phyloP scores from a whole-genome alignment of 2,113 vertebrate genomes.

The Melanotaenia duboulayi region DNA sequence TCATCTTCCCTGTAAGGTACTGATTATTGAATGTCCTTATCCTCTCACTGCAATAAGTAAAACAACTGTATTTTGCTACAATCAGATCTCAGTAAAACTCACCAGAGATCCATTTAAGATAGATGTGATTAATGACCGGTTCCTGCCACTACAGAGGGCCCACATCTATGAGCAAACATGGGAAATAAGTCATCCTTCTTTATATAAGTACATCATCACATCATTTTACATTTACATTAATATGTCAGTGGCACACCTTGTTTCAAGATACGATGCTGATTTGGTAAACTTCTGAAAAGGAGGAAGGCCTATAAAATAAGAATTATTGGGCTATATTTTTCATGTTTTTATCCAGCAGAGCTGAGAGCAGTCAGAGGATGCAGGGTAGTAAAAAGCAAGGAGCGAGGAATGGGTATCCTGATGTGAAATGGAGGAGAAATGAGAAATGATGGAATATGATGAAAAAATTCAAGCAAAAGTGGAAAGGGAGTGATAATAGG shows the following conservation, averaged over 20 bases:
- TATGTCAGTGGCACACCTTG: slow-evolving; percentile 1
- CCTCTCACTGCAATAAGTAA: slow-evolving; percentile 21
- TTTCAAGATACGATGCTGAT: slow-evolving; percentile 41
- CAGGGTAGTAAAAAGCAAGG: slow-evolving; percentile 52
- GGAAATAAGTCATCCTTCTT: neutral
- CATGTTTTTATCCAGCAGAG: slow-evolving; percentile 48
- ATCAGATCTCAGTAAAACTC: slow-evolving; percentile 35
- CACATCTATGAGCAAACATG: neutral
- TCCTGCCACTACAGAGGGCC: slow-evolving; percentile 5
- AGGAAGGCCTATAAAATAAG: slow-evolving; percentile 26
- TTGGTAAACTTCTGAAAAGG: slow-evolving; percentile 26
- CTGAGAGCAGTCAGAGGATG: slow-evolving; percentile 45
- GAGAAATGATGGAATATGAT: slow-evolving; percentile 44
- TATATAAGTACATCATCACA: slow-evolving; percentile 2
- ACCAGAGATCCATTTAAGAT: slow-evolving; percentile 35
- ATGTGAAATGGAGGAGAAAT: slow-evolving; percentile 52
- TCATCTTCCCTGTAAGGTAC: slow-evolving; percentile 35
- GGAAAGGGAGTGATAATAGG: slow-evolving; percentile 39
- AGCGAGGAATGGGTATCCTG: slow-evolving; percentile 45
- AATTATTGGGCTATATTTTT: slow-evolving; percentile 32
- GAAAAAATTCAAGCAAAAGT: slow-evolving; percentile 39
- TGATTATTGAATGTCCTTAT: slow-evolving; percentile 36
- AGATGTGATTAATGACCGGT: slow-evolving; percentile 46
- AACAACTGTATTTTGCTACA: slow-evolving; percentile 6
- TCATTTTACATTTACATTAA: slow-evolving; percentile 13